phyloP scores from a whole-genome alignment of 2,797 vertebrate species.

The Scyliorhinus canicula region DNA sequence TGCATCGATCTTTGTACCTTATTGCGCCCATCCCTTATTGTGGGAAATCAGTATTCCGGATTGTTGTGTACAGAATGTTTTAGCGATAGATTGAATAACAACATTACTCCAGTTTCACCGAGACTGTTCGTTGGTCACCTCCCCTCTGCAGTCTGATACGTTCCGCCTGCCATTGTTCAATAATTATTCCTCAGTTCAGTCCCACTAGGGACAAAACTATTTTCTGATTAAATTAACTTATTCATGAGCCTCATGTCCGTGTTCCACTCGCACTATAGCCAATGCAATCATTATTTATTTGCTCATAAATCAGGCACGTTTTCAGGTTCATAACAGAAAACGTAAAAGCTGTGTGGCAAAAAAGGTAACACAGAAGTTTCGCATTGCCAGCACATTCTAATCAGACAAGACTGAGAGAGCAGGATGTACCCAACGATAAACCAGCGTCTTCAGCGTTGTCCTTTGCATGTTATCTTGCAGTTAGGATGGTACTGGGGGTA shows the following conservation, averaged over 20 bases:
- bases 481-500: background rate
- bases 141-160: background rate
- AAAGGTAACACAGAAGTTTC: background rate
- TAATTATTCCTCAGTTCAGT: slow-evolving; percentile 17
- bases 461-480: background rate
- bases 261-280: background rate
- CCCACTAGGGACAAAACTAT: slow-evolving; percentile 2
- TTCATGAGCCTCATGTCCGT: slow-evolving; percentile 25
- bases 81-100: background rate
- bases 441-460: background rate
- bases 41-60: background rate
- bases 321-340: background rate
- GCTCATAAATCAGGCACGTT: background rate
- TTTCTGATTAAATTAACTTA: slow-evolving; percentile 35
- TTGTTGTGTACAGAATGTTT: background rate
- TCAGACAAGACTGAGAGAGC: background rate
- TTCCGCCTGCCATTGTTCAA: background rate
- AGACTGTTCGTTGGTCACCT: background rate
- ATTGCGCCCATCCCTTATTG: background rate
- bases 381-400: background rate
- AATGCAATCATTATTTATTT: slow-evolving; percentile 20
- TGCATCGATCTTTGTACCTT: background rate
- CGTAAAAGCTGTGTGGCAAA: background rate
- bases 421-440: background rate
- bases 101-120: background rate